Evolutionary conservation across 2,797 vertebrate species (phyloP), one percentile per base, ranked within the genome.

Genomic region (Cossypha heuglini): DNA sequence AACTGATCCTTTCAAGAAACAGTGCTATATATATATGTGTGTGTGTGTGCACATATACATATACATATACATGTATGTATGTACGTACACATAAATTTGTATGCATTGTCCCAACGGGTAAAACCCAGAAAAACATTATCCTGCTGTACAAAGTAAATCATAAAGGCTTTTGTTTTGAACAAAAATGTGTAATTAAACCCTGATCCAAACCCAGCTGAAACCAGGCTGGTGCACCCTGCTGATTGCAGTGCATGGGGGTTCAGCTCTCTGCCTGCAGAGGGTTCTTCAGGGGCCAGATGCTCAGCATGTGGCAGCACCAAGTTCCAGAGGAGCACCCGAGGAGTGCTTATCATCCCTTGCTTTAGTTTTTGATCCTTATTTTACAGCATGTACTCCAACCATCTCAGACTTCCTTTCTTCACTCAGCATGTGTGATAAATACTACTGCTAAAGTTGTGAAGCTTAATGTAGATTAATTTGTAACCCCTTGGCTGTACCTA

Each of bases 381-480:
- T 95, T 82, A 43, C 17, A 31, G 66, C 18, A 43, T 31, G 31
- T 73, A n/a, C 17, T 73, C 48, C n/a, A 52, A 74, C 12, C 14
- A 8, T 31, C 43, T 73, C 75, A 58, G 40, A 80, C 42, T 85
- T 82, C 52, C 67, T 85, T 72, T 85, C 84, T 85, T 80, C 71
- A 38, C 49, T 71, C 49, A n/a, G 38, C 13, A 15, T 28, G 16
- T 87, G 49, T 49, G 40, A 87, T 72, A 86, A 90, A 85, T 42
- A 42, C 40, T 69, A 42, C 28, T 0, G 2, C 58, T 91, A 20
- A 69, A 54, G 42, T 54, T 74, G 71, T 0, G 1, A 85, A 84
- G 24, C 61, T 89, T 83, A 82, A 46, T 29, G 58, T 21, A 71
- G 90, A 86, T 90, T 94, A 63, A 89, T 93, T 91, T 68, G 51